Evolutionary conservation across 2,797 vertebrate species (phyloP).

Genomic region (Limnodromus scolopaceus): DNA sequence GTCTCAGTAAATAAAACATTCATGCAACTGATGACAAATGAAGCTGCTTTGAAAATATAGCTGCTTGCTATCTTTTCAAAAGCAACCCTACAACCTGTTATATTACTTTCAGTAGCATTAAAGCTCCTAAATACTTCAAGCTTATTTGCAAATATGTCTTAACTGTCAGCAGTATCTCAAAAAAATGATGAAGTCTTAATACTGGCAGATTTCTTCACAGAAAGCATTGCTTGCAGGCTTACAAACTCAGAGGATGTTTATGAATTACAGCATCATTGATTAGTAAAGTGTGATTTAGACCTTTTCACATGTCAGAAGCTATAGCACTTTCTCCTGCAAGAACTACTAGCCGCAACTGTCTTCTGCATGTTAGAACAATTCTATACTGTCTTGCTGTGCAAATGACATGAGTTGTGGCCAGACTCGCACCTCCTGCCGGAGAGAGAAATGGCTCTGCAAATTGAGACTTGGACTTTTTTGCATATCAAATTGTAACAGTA

Average conservation of each 20-base stretch:
- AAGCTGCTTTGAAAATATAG: neutral
- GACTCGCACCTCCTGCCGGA: neutral
- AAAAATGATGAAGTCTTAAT: neutral
- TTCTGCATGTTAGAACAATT: neutral
- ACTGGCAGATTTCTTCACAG: neutral
- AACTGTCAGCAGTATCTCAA: neutral
- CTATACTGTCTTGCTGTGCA: neutral
- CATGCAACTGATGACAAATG: neutral
- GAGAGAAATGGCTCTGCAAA: neutral
- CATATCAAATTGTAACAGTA: neutral
- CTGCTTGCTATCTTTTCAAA: neutral
- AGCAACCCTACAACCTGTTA: neutral
- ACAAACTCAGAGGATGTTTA: neutral
- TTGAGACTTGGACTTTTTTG: neutral
- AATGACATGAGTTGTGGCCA: neutral
- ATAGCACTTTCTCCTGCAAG: neutral
- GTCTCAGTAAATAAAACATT: neutral
- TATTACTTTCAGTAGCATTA: neutral
- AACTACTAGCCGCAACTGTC: neutral
- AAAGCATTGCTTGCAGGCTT: neutral
- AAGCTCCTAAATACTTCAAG: neutral
- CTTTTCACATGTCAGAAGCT: neutral
- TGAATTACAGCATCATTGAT: neutral
- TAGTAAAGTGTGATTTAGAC: neutral
- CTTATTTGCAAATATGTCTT: neutral